Evolutionary conservation across 2,113 vertebrate genomes (phyloP).

Genomic region (Calyptomena viridis): DNA sequence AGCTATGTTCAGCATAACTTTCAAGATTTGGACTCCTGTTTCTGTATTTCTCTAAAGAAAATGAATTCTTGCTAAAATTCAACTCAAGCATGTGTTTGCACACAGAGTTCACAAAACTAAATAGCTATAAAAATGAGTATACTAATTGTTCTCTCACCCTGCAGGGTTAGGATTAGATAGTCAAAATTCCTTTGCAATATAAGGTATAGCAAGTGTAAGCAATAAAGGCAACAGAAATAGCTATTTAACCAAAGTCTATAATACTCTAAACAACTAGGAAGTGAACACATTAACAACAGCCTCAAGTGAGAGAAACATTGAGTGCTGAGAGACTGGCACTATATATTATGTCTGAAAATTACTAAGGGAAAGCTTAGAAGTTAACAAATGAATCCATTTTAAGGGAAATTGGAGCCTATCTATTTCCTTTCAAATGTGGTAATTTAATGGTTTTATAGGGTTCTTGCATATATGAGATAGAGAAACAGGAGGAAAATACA

Average conservation of each 20-base stretch:
- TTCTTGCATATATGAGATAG: not conserved
- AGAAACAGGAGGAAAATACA: not conserved
- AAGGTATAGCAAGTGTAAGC: not conserved
- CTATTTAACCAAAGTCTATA: not conserved
- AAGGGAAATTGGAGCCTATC: not conserved
- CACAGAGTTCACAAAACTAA: not conserved
- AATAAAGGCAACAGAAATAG: not conserved
- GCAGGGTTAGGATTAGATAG: not conserved
- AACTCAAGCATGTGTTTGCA: not conserved
- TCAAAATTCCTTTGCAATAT: not conserved
- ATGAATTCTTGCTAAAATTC: not conserved
- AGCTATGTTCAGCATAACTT: not conserved
- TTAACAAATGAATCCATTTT: constrained; percentile 38
- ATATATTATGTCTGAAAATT: not conserved
- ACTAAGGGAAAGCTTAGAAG: not conserved
- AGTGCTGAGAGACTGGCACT: not conserved
- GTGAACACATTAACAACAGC: not conserved
- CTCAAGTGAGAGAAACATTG: not conserved
- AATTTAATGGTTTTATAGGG: not conserved
- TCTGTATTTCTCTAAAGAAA: not conserved
- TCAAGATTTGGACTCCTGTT: not conserved
- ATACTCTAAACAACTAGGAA: not conserved
- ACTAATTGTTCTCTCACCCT: not conserved
- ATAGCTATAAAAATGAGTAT: not conserved
- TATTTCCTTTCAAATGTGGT: not conserved